A percentile compares a stretch with the other conserved stretches of the same genome.
Conservation (phyloP, 2,888 invertebrate species). For the Drosophila mayaguana region DNA sequence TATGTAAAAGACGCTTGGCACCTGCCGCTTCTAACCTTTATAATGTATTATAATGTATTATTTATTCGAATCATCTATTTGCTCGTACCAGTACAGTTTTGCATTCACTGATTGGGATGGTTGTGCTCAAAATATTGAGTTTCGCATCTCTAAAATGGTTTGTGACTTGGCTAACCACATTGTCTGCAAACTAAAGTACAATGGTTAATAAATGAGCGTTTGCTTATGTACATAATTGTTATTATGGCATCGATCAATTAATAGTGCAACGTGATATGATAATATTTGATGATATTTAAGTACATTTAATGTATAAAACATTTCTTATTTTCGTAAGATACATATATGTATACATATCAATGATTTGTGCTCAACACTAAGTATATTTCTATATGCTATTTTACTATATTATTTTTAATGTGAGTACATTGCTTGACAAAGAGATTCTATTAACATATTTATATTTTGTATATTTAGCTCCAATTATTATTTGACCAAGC, state of each 20-base stretch:
- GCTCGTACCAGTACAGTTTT: neutral
- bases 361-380: neutral
- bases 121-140: neutral
- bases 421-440: neutral
- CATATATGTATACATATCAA: too few relatives aligned
- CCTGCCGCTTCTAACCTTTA: too few relatives aligned
- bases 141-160: neutral
- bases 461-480: too few relatives aligned
- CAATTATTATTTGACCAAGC: too few relatives aligned
- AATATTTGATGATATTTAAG: too few relatives aligned
- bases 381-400: neutral
- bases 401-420: neutral
- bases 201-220: neutral
- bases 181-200: neutral
- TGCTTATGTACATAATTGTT: neutral
- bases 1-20: neutral
- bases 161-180: conserved; percentile 23
- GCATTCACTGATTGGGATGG: neutral
- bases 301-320: too few relatives aligned
- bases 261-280: too few relatives aligned
- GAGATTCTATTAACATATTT: too few relatives aligned
- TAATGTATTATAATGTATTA: too few relatives aligned
- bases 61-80: neutral
- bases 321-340: too few relatives aligned
- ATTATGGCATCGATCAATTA: too few relatives aligned